A percentile compares a stretch with the other conserved stretches of the same genome.
phyloP scores from a whole-genome alignment of 2,797 vertebrate species.

The Gallinago solitaria region DNA sequence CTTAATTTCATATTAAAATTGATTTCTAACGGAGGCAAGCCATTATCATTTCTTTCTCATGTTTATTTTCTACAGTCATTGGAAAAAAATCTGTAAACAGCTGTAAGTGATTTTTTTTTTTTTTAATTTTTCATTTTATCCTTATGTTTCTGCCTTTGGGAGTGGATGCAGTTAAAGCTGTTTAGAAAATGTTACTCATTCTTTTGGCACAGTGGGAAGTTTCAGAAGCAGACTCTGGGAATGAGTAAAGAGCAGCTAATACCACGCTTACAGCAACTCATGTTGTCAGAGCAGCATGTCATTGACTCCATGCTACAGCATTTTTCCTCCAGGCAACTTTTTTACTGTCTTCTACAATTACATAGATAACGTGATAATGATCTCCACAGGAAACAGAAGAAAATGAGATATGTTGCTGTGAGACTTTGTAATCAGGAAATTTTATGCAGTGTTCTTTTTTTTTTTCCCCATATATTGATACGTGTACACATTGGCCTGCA shows the following conservation, averaged over 20 bases:
- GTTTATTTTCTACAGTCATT: not conserved
- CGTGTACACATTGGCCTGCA: not conserved
- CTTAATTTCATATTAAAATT: not conserved
- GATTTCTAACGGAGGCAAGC: not conserved
- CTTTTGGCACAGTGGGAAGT: not conserved
- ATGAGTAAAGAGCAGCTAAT: conserved; percentile 19
- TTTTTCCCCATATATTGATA: not conserved
- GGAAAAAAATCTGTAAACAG: not conserved
- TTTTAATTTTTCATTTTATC: not conserved
- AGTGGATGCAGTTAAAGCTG: not conserved
- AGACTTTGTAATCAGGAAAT: not conserved
- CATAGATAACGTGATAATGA: conserved; percentile 38
- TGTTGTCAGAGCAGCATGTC: conserved; percentile 18
- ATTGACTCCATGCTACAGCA: conserved; percentile 6
- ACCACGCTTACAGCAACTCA: not conserved
- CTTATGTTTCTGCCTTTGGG: not conserved
- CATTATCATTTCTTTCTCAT: not conserved
- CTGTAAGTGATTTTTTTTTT: not conserved
- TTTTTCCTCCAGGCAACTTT: conserved; percentile 37
- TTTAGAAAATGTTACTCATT: conserved; percentile 1
- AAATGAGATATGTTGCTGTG: conserved; percentile 34
- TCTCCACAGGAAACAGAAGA: conserved; percentile 44
- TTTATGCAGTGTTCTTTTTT: not conserved
- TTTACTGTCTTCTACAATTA: conserved; percentile 39
- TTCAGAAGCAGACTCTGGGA: not conserved